Base-by-base conservation (phyloP, 2,113 vertebrate species). In the Cavia aperea region DNA sequence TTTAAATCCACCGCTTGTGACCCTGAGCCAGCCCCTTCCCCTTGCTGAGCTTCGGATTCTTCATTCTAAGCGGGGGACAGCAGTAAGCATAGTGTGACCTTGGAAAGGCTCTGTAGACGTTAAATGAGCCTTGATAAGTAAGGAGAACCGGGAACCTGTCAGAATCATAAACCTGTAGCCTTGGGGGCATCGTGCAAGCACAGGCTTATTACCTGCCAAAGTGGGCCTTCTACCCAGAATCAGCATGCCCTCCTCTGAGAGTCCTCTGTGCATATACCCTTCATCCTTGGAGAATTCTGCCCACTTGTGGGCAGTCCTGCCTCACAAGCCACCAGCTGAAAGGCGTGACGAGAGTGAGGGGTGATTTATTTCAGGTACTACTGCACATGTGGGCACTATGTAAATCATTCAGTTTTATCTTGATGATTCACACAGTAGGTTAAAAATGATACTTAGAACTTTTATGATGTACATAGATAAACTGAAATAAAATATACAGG, bases 351-450 rank as follows among this genome's bases (percentile, higher is more conserved):
- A 89, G 72, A 58, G 6, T 63, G 31, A 91, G 49, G 62, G 81
- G 49, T 21, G 31, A 79, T 73, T 84, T 63, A 91, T 73, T 85
- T 81, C 4, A 63, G 31, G 84, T 89, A 72, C 89, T 86, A 11
- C 70, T 72, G 70, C n/a, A 39, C 23, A 39, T 66, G 43, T 29
- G 33, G 79, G 39, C 85, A 88, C 58, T 68, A 39, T 65, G 29
- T 81, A 29, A 49, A 26, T 60, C 78, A 18, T 84, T 91, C 24
- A 62, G 54, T 93, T 93, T 90, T 68, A 54, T 87, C 87, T 68
- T 46, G 46, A 18, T 73, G 58, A 68, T n/a, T 88, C 60, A 72
- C 46, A 43, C 21, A 43, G 11, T 24, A 43, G 79, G 11, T 5
- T 60, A 66, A 82, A 56, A 91, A 82, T 73, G 84, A 19, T 84